Percentiles rank a stretch among this genome's conserved stretches.
Conservation (phyloP, 2,888 invertebrate genomes). For the Leptura quadrifasciata region DNA sequence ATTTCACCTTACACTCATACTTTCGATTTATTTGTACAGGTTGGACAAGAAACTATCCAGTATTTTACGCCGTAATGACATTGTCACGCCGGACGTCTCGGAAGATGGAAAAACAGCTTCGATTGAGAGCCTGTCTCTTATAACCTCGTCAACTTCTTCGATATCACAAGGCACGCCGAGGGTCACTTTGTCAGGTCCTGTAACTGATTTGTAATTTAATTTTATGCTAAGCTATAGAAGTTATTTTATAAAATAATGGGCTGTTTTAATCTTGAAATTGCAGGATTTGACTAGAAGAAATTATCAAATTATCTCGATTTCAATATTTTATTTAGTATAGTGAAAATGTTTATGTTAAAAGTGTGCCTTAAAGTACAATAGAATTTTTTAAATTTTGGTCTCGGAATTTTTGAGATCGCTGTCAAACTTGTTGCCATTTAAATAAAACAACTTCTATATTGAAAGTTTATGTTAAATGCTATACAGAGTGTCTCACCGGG, state of each 20-base stretch:
- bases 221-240: background rate
- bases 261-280: background rate
- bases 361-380: slow-evolving; percentile 32
- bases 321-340: background rate
- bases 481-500: background rate
- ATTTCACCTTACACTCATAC: slow-evolving; percentile 1
- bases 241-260: slow-evolving; percentile 29
- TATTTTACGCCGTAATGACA: slow-evolving; percentile 69
- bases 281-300: background rate
- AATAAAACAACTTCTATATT: slow-evolving; percentile 34
- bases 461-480: background rate
- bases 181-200: slow-evolving; percentile 78
- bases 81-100: slow-evolving; percentile 65
- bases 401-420: background rate
- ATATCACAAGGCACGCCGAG: slow-evolving; percentile 59
- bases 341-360: background rate
- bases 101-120: slow-evolving; percentile 69
- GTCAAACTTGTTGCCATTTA: slow-evolving; percentile 20
- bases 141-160: slow-evolving; percentile 61
- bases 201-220: slow-evolving; percentile 74
- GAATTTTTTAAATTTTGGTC: background rate
- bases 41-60: slow-evolving; percentile 78
- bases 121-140: slow-evolving; percentile 65
- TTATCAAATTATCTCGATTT: background rate
- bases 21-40: slow-evolving; percentile 69